Conservation (phyloP, 2,888 invertebrate species). For the Reticulitermes lucifugus region DNA sequence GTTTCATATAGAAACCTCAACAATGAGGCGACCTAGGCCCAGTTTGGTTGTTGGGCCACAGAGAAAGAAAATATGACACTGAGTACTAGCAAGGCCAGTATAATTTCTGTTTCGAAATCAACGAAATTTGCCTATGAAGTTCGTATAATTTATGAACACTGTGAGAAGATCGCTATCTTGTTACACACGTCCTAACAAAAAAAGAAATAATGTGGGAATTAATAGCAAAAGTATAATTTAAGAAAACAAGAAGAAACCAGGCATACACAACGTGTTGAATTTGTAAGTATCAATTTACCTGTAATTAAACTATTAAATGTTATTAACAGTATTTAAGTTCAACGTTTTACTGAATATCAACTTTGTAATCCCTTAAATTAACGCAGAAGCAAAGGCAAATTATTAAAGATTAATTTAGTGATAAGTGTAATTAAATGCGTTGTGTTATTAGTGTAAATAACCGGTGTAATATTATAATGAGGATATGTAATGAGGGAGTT, state of each 20-base stretch:
- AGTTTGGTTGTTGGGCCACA: no score
- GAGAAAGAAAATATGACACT: no score
- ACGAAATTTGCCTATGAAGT: no score
- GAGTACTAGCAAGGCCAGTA: no score
- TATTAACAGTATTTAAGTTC: not conserved
- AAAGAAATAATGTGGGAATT: not conserved
- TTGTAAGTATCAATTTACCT: not conserved
- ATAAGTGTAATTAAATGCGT: not conserved
- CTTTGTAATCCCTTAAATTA: conserved; percentile 1
- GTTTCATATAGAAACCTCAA: no score
- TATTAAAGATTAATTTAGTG: not conserved
- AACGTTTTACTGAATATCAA: not conserved
- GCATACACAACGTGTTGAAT: not conserved
- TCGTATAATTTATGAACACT: no score
- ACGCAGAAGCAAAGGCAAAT: not conserved
- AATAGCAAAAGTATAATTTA: not conserved
- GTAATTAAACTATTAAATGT: not conserved
- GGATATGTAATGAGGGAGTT: not conserved
- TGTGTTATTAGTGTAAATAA: not conserved
- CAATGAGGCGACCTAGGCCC: no score
- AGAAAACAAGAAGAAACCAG: not conserved
- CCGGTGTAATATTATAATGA: not conserved
- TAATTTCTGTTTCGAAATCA: no score
- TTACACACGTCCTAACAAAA: not conserved
- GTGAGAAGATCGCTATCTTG: not conserved